Evolutionary conservation across 1,140 invertebrate genomes (phyloP).

Genomic region (Babylonia areolata): DNA sequence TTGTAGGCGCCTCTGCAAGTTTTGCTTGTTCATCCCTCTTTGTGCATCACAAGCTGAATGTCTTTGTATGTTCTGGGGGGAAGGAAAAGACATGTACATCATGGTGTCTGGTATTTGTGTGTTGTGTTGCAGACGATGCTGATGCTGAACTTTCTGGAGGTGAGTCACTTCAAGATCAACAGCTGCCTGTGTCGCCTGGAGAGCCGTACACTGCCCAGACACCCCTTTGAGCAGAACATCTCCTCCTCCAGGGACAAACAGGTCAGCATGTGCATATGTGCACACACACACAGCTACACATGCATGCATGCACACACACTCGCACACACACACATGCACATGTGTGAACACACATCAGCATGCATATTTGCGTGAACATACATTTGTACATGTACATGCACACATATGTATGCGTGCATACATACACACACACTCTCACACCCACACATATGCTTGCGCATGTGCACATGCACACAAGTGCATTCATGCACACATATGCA

Average conservation of each 20-base stretch:
- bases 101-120: neutral
- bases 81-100: no score
- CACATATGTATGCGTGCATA: neutral
- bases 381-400: neutral
- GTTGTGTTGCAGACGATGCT: constrained; percentile 85
- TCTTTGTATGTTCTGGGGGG: no score
- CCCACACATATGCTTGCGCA: neutral
- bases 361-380: no score
- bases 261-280: constrained; percentile 51
- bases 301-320: no score
- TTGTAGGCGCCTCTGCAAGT: no score
- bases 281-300: no score
- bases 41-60: no score
- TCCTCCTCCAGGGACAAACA: constrained; percentile 92
- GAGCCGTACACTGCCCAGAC: constrained; percentile 81
- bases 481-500: no score
- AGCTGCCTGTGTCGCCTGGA: constrained; percentile 88
- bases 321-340: no score
- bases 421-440: no score
- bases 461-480: neutral
- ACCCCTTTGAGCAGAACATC: constrained; percentile 90
- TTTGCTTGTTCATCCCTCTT: no score
- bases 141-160: constrained; percentile 94
- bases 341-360: no score
- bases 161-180: constrained; percentile 90